Evolutionary conservation across 2,113 vertebrate species (phyloP).

Genomic region (Uria lomvia): DNA sequence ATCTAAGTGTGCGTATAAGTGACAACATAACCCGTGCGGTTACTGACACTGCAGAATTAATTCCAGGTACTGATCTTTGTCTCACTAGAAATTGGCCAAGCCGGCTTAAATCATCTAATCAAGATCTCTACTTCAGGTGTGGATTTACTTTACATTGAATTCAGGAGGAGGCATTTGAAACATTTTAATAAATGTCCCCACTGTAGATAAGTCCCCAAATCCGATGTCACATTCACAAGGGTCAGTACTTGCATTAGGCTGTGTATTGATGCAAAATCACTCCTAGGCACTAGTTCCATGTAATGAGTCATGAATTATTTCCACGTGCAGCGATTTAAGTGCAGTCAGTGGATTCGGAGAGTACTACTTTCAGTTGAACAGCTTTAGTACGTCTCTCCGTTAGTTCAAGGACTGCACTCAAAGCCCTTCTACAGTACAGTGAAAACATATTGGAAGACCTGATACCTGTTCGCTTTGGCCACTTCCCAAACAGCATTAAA

Average conservation of each 20-base stretch:
- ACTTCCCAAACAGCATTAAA: not conserved
- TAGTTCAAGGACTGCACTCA: not conserved
- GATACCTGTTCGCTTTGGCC: not conserved
- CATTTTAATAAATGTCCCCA: not conserved
- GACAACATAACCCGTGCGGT: not conserved
- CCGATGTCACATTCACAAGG: fast-evolving
- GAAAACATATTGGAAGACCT: not conserved
- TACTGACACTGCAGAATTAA: not conserved
- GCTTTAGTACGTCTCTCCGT: not conserved
- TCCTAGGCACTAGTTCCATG: fast-evolving
- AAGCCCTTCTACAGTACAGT: not conserved
- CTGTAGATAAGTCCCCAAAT: not conserved
- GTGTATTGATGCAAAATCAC: not conserved
- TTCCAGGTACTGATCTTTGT: not conserved
- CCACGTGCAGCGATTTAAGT: not conserved
- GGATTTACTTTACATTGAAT: not conserved
- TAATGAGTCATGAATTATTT: not conserved
- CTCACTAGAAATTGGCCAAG: not conserved
- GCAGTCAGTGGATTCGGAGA: not conserved
- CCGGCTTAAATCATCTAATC: not conserved
- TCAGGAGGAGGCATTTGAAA: not conserved
- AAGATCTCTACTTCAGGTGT: not conserved
- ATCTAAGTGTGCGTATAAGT: not conserved
- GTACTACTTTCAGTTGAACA: not conserved
- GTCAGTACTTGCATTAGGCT: not conserved